Evolutionary conservation across 2,888 invertebrate species (phyloP), one percentile per base, ranked within the genome.

Genomic region (Brachylomia viminalis): DNA sequence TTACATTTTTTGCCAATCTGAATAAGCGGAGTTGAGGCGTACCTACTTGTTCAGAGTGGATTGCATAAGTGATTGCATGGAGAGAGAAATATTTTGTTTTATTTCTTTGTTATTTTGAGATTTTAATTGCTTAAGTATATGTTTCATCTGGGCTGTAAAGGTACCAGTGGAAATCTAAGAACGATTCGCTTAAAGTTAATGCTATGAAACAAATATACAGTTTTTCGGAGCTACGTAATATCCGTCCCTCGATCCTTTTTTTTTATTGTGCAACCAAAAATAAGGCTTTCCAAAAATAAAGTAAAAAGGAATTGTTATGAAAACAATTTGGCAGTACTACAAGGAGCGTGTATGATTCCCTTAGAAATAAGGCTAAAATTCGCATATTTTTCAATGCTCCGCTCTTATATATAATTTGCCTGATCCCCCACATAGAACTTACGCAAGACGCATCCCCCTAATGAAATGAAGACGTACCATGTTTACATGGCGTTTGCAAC

Each of bases 391-490:
- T 56, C 30, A 61, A 30, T 0, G 11, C n/a, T 66, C n/a, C 47
- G 17, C 52, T 62, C 30, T 42, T n/a, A 1, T 65, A 66, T 47
- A 47, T 17, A 72, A 23, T 23, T 42, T 27, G 15, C 56, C 61
- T 49, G 66, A 72, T 62, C 30, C 52, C 56, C 58, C 68, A 68
- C 70, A 56, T 67, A 72, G 86, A 90, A 91, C 90, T 90, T 91
- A 91, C 89, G 89, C 88, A 90, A 92, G 90, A 81, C 82, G 81
- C 83, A 88, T 86, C 86, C 88, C 88, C 90, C 88, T 94, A 93
- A 94, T 93, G 92, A 93, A 94, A 93, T 93, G 92, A 93, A 93
- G 93, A 92, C 89, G 90, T 91, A 89, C 90, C 90, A 88, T 91
- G 92, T 92, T 93, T 92, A 91, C 91, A 91, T 89, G 90, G 86